Base-by-base conservation (phyloP, 2,797 vertebrate species). In the Argyrosomus regius region DNA sequence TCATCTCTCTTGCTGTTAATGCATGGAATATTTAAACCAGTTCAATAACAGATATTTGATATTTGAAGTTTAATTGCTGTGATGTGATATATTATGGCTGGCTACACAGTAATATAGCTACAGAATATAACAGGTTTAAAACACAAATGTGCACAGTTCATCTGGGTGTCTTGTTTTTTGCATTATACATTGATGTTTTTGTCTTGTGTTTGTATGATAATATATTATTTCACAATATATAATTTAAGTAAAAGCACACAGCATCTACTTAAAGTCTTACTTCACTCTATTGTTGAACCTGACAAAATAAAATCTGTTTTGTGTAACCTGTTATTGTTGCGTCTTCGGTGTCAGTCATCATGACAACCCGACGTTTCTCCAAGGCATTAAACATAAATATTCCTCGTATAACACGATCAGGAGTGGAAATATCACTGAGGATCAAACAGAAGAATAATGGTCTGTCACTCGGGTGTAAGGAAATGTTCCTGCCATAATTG, bases 401-500 rank as follows among this genome's bases (percentile, higher is more conserved):
- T 72, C 10, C 13, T 17, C 6, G 39, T 7, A 10, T 28, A 6
- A 76, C 11, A 62, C 14, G 14, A 50, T 16, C 1, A 7, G 48
- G 17, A 31, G 16, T 9, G 2, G 6, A 68, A 56, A 69, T 17
- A 3, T 46, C 56, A n/a, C 16, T 16, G 50, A 9, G 12, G 24
- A 65, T 61, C 20, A 73, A 17, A 8, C 7, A 16, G 20, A 59
- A 45, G 5, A 57, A 26, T 28, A 45, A 75, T 12, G 5, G 20
- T n/a, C 41, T 31, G 52, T 65, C 6, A 9, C 22, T 45, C 3
- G 0, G 14, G 62, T 24, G 22, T 39, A 43, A 75, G 69, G 13
- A 65, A 50, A 59, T 59, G 39, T 11, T 48, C 10, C 9, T 17
- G 41, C 12, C 54, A 18, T 49, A 11, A 85, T 28, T 69, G 28